These are phyloP conservation scores for Corythoichthys intestinalis DNA, from an alignment of 2,113 vertebrate species.

Conservation along the genomic window DNA sequence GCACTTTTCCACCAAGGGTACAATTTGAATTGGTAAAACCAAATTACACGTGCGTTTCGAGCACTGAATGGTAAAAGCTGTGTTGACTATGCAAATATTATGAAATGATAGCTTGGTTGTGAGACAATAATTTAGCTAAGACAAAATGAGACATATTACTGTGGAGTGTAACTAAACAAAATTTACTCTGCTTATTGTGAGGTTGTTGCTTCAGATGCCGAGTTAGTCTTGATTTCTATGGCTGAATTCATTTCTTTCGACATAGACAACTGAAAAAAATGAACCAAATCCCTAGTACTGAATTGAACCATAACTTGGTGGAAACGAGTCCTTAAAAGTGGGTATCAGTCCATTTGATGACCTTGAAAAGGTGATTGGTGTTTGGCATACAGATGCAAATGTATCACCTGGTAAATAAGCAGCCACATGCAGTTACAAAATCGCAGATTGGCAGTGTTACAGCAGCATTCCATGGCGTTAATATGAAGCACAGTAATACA, in stretches of 20 bases:
- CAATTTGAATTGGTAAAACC: not conserved
- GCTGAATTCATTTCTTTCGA: not conserved
- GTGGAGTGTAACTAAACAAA: not conserved
- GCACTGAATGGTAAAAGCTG: not conserved
- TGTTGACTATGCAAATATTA: not conserved
- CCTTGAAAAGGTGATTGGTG: slow-evolving; percentile 30
- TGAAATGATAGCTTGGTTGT: not conserved
- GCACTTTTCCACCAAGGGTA: not conserved
- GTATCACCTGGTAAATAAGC: slow-evolving; percentile 43
- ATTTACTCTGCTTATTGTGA: not conserved
- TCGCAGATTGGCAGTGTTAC: slow-evolving; percentile 56
- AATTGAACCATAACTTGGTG: not conserved
- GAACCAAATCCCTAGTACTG: not conserved
- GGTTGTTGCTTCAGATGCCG: not conserved
- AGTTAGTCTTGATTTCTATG: not conserved
- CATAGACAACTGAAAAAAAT: not conserved
- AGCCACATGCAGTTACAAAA: slow-evolving; percentile 61
- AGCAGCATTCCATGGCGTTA: slow-evolving; percentile 91
- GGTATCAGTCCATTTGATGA: not conserved
- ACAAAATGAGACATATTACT: not conserved
- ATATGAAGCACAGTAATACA: slow-evolving; percentile 87
- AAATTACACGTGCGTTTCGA: not conserved
- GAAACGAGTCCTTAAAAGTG: not conserved
- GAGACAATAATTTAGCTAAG: not conserved
- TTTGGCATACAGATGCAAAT: slow-evolving; percentile 51